Evolutionary conservation across 2,797 vertebrate species (phyloP).

Genomic region (Phataginus tricuspis): DNA sequence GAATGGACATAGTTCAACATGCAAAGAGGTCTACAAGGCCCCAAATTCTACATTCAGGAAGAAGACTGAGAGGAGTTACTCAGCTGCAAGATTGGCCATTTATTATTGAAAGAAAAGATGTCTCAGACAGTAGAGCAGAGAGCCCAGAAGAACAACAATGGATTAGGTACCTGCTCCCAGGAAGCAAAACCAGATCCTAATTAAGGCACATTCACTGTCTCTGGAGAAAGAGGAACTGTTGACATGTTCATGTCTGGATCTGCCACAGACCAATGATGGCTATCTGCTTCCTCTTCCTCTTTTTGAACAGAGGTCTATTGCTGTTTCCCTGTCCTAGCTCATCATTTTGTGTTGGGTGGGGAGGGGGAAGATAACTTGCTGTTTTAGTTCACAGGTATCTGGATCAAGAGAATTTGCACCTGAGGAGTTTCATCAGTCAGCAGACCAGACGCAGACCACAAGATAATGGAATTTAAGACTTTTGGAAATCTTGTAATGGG

Average conservation of each 20-base stretch:
- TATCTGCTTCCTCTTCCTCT: neutral
- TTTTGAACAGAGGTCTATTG: neutral
- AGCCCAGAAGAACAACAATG: neutral
- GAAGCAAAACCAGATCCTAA: neutral
- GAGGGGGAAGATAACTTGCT: neutral
- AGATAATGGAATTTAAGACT: neutral
- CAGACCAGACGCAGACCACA: neutral
- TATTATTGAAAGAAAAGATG: neutral
- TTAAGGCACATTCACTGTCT: neutral
- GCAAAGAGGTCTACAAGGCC: neutral
- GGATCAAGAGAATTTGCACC: neutral
- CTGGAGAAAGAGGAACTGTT: neutral
- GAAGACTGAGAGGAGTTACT: neutral
- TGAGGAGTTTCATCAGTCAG: neutral
- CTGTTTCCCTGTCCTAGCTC: neutral
- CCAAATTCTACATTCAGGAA: neutral
- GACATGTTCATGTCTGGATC: neutral
- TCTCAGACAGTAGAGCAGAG: neutral
- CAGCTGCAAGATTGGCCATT: neutral
- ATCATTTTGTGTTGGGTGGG: neutral
- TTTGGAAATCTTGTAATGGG: neutral
- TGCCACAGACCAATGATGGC: neutral
- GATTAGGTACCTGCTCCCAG: neutral
- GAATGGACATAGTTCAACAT: neutral
- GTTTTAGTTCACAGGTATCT: slow-evolving; percentile 13